phyloP scores from a whole-genome alignment of 1,140 invertebrate genomes.

The Heliconius melpomene region DNA sequence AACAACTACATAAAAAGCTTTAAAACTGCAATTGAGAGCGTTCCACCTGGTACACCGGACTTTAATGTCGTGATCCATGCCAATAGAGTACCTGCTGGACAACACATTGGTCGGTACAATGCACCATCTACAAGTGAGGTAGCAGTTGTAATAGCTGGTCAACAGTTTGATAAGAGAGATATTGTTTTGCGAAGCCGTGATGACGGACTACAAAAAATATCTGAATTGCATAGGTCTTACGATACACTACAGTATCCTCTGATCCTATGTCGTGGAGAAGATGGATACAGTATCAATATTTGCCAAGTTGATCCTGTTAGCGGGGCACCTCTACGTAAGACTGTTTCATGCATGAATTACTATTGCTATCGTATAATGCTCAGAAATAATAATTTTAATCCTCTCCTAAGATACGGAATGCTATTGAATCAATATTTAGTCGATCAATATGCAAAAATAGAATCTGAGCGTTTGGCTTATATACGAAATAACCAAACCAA shows the following conservation, averaged over 20 bases:
- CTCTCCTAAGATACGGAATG: too few species aligned
- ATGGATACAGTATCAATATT: constrained; percentile 48
- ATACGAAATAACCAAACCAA: too few species aligned
- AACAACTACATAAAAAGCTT: constrained; percentile 43
- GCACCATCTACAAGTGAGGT: constrained; percentile 46
- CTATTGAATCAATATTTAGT: too few species aligned
- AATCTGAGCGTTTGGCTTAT: too few species aligned
- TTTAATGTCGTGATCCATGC: constrained; percentile 33
- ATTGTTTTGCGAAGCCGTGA: constrained; percentile 42
- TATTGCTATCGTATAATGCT: constrained; percentile 49
- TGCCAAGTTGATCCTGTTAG: constrained; percentile 43
- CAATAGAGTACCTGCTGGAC: constrained; percentile 44
- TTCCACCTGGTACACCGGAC: constrained; percentile 40
- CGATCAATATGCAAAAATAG: too few species aligned
- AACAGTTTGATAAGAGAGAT: constrained; percentile 46
- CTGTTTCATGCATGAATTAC: constrained; percentile 50
- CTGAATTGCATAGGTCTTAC: constrained; percentile 45
- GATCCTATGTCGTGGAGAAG: constrained; percentile 43
- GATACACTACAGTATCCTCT: constrained; percentile 45
- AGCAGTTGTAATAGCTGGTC: constrained; percentile 42
- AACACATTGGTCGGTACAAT: constrained; percentile 46
- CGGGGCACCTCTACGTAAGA: constrained; percentile 43
- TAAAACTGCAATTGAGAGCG: constrained; percentile 42
- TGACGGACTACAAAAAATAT: constrained; percentile 43
- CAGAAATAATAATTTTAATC: constrained; percentile 45